Conservation (phyloP, 1,140 invertebrate species). For the Pseudomyrmex cubaensis region DNA sequence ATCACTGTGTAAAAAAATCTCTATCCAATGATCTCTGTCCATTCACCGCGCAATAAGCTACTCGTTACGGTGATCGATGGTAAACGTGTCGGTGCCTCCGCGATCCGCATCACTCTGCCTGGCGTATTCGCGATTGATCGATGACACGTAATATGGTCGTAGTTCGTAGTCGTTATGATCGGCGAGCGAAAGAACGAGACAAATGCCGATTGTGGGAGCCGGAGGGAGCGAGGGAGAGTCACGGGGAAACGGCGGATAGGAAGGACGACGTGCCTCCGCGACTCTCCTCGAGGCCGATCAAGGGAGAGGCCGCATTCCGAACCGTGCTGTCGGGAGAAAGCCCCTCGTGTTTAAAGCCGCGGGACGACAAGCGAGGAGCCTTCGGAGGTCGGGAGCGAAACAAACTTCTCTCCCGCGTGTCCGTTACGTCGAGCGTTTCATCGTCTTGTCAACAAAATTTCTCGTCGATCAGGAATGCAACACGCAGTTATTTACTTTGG, state of each 20-base stretch:
- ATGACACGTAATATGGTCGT: conserved; percentile 40
- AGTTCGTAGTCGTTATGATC: conserved; percentile 10
- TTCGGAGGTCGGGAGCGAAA: conserved; percentile 30
- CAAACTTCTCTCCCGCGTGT: not conserved
- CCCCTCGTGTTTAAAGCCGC: conserved; percentile 72
- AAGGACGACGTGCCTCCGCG: conserved; percentile 70
- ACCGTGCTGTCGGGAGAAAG: conserved; percentile 73
- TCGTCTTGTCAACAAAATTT: conserved; percentile 31
- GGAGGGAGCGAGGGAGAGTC: conserved; percentile 8
- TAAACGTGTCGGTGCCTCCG: not conserved
- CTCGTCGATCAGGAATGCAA: conserved; percentile 6
- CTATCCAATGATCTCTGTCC: not conserved
- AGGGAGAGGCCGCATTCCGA: conserved; percentile 77
- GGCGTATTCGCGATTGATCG: conserved; percentile 48
- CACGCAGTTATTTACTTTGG: not conserved
- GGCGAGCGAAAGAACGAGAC: not conserved
- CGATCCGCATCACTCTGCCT: not conserved
- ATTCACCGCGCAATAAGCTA: conserved; percentile 7
- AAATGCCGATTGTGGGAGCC: not conserved
- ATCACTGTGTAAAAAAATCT: not conserved
- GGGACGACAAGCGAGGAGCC: conserved; percentile 35
- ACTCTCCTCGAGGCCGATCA: conserved; percentile 40
- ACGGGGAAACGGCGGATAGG: conserved; percentile 57
- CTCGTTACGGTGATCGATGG: conserved; percentile 45
- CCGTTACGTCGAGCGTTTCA: not conserved